These are phyloP conservation scores for Argentina silus DNA, from an alignment of 2,797 vertebrate genomes.

Conservation along the genomic window DNA sequence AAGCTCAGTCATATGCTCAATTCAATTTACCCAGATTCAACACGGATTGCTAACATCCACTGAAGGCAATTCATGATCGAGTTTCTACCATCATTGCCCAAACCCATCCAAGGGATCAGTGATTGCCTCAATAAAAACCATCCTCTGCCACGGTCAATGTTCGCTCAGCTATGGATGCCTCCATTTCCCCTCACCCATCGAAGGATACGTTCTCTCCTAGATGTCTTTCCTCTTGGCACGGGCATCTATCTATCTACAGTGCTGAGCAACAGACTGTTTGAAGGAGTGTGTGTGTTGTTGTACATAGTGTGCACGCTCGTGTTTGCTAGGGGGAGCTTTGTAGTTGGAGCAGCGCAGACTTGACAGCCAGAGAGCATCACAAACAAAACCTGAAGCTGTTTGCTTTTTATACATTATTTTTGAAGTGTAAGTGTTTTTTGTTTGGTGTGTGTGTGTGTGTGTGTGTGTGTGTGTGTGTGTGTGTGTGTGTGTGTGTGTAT, in stretches of 20 bases:
- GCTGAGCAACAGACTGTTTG: slow-evolving; percentile 50
- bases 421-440: slow-evolving; percentile 51
- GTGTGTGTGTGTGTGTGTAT: not conserved
- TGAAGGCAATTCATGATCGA: too few species aligned
- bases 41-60: too few species aligned
- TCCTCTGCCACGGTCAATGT: too few species aligned
- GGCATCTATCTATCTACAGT: slow-evolving; percentile 33
- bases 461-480: not conserved
- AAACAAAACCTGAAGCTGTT: slow-evolving; percentile 38
- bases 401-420: slow-evolving; percentile 58
- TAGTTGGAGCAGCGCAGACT: slow-evolving; percentile 62
- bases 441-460: too few species aligned
- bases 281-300: slow-evolving; percentile 62
- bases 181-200: not conserved
- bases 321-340: slow-evolving; percentile 64
- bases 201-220: slow-evolving; percentile 1
- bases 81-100: too few species aligned
- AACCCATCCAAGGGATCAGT: too few species aligned
- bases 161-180: too few species aligned
- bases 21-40: not conserved
- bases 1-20: not conserved
- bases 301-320: slow-evolving; percentile 58
- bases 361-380: slow-evolving; percentile 53
- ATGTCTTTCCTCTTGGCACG: slow-evolving; percentile 16
- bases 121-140: too few species aligned